Evolutionary conservation across 2,888 invertebrate species (phyloP), one percentile per base, ranked within the genome.

Genomic region (Trissolcus brochymenae): DNA sequence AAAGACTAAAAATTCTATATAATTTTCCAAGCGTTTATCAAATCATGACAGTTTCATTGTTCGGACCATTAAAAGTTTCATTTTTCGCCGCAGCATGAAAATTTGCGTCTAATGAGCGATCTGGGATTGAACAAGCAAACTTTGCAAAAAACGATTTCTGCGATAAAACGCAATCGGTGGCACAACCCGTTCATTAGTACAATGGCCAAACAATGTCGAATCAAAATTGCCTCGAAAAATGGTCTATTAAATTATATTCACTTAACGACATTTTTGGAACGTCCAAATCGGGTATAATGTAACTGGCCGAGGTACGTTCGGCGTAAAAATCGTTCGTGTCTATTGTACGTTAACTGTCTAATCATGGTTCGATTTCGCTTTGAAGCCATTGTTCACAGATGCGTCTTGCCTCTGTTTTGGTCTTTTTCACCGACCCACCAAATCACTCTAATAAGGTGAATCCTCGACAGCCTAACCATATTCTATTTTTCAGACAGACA

Each of bases 391-490:
- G 55, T 61, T 70, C 50, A 29, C 41, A 53, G 41, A 40, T 21
- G 46, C 43, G 46, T 29, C 25, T 25, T n/a, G 51, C 14, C 19
- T 43, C 21, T 43, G 17, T 57, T 64, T 50, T 46, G 16, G 57
- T 29, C 54, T 54, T 64, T 71, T 64, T 56, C 19, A 17, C 11
- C 41, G 7, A 14, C 14, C 61, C 43, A 46, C 53, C 64, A 71
- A 71, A 71, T 71, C 62, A 51, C 59, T 62, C 16, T 64, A 71
- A 71, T 71, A 64, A 64, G 64, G 59, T 9, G 59, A 64, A 71
- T 59, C 53, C 50, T 59, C 56, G 50, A 41, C 64, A 46, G 59
- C 35, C 54, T 53, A 17, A 40, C 65, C 60, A 64, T 57, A 21
- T 55, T 61, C 56, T 71, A 62, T 62, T 62, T 62, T 70, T 46